Base-by-base conservation (phyloP, 2,113 vertebrate species). In the Channa maculata region DNA sequence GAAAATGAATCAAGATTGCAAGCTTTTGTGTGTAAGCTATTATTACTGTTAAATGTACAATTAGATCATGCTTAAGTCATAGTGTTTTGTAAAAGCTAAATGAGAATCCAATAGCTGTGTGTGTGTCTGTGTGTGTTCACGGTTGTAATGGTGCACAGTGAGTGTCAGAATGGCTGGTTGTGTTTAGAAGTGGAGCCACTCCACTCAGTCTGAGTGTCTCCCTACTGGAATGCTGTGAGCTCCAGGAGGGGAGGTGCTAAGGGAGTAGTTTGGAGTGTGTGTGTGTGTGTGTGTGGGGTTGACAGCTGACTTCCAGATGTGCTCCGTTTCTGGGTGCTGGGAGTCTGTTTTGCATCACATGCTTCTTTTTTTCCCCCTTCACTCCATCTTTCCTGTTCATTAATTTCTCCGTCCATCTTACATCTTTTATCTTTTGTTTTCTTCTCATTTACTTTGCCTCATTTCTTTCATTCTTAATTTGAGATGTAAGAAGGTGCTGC, bases 271-370 rank as follows among this genome's bases (percentile, higher is more conserved):
- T 41, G 66, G 61, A 65, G 45, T 77, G 71, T 79, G 49, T 49
- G 68, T 74, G 74, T 65, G 80, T 75, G 60, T 83, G 70, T 53
- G 77, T 79, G 66, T 77, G 67, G 45, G 83, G 79, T 75, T 92
- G 91, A 93, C 94, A 94, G 94, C 92, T 94, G 92, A 93, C 86
- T 91, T 93, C 93, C 94, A 95, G 94, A 95, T 95, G 94, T 94
- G 90, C 58, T 68, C 80, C 51, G 79, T 75, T 82, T 85, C 81
- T 77, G 77, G 48, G 73, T 53, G 71, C 84, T 83, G 76, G 71
- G 76, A 61, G 70, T 94, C 93, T 95, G 94, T 63, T 93, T 89
- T 83, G 84, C 86, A 93, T 95, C 92, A 92, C 61, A 82, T 73
- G 52, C 65, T 84, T 85, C 82, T 86, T 75, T 24, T 51, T 78